Percentiles rank a stretch among this genome's conserved stretches.
These are phyloP conservation scores for Thryonomys swinderianus DNA, from an alignment of 2,113 vertebrate genomes.

Conservation along the genomic window DNA sequence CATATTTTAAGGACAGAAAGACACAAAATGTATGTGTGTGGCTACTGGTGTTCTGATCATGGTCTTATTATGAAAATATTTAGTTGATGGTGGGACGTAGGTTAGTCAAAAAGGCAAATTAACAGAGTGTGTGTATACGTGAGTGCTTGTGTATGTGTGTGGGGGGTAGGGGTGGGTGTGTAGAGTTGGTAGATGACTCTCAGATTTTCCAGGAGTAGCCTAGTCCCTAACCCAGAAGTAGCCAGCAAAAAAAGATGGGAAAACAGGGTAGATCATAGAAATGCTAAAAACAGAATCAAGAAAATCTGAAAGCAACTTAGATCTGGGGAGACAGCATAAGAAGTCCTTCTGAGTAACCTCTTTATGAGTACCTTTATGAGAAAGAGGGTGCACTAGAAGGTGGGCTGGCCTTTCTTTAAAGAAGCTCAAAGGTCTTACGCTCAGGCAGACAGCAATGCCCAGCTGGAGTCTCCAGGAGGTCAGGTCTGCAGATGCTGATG, in stretches of 20 bases:
- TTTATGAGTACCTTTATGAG: background rate
- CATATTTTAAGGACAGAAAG: background rate
- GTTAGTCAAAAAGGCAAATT: background rate
- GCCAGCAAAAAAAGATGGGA: background rate
- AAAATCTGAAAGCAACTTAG: background rate
- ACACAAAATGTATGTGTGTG: background rate
- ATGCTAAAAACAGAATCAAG: background rate
- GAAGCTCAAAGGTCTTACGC: background rate
- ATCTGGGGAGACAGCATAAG: background rate
- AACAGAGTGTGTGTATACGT: background rate
- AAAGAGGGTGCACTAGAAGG: background rate
- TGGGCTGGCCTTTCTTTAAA: fast-evolving
- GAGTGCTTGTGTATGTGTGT: too few species aligned
- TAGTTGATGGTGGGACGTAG: background rate
- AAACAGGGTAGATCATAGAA: background rate
- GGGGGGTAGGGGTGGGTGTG: background rate
- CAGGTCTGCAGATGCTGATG: background rate
- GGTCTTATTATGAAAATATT: background rate
- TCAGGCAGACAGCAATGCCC: background rate
- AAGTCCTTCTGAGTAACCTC: background rate
- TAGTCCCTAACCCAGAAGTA: background rate
- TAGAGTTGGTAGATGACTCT: background rate
- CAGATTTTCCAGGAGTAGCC: background rate
- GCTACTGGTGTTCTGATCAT: background rate
- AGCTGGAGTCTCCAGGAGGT: background rate